Base-by-base conservation (phyloP, 2,888 invertebrate genomes). In the Agrotis clavis region DNA sequence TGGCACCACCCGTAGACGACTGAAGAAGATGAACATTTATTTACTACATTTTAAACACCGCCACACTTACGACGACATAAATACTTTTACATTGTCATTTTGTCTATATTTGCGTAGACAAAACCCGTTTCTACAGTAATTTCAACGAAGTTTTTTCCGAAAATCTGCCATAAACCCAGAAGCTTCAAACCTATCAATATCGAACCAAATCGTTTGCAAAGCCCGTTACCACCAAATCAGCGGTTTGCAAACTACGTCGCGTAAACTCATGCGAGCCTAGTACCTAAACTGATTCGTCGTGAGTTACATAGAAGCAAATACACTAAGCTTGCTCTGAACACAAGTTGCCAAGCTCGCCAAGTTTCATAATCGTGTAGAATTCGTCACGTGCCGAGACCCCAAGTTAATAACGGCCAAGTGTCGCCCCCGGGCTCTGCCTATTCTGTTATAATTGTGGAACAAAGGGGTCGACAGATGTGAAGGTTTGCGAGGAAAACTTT, bases 321-420 rank as follows among this genome's bases (percentile, higher is more conserved):
- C 51, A 80, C 66, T 71, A 59, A 76, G 71, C 73, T 78, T 56
- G 57, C 35, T 41, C 59, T 19, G 64, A 62, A 69, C 69, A 67
- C 72, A 81, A 86, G 85, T 83, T 84, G 74, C 77, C 41, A 48
- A 64, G 60, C 65, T 69, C 70, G 74, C 84, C 79, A 87, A 89
- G 87, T 88, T 88, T 86, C 88, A 87, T 89, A 89, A 88, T 88
- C 88, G 85, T 76, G 74, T 79, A 70, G 85, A 86, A 89, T 90
- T 85, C 86, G 89, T 89, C 90, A 89, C 89, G 90, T 89, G 81
- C 87, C 65, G 73, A 63, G 70, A 71, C 74, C 75, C 85, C 76
- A 87, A 89, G 87, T 88, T 88, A 85, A 86, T 84, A 85, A 84
- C 80, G 83, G 79, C 75, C 84, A 81, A 85, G 86, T 84, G 87